Conservation (phyloP, 2,888 invertebrate genomes). For the Ormyrus thymus region DNA sequence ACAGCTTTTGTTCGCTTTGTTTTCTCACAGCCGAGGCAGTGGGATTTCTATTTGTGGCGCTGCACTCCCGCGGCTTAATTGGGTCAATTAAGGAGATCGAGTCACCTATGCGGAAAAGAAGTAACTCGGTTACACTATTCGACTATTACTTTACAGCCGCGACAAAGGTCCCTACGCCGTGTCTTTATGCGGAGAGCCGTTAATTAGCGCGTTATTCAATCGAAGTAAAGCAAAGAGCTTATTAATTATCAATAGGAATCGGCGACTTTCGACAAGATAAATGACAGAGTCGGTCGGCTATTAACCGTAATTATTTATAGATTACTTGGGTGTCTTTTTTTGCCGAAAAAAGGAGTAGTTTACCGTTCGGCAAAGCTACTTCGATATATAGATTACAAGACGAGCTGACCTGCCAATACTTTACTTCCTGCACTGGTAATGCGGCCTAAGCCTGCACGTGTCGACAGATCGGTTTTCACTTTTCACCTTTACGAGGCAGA, state of each 20-base stretch:
- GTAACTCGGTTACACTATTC: not conserved
- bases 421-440: slow-evolving; percentile 37
- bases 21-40: not conserved
- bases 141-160: not conserved
- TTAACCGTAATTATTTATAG: not conserved
- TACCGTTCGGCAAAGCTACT: slow-evolving; percentile 9
- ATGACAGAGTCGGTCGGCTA: not conserved
- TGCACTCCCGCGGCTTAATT: slow-evolving; percentile 8
- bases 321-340: not conserved
- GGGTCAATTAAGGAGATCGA: slow-evolving; percentile 15
- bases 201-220: too few species aligned
- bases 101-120: slow-evolving; percentile 2
- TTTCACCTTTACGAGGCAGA: slow-evolving; percentile 33
- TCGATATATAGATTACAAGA: slow-evolving; percentile 20
- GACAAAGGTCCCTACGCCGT: too few species aligned
- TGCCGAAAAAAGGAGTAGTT: not conserved
- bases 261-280: not conserved
- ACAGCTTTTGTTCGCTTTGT: slow-evolving; percentile 31
- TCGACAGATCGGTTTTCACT: slow-evolving; percentile 48
- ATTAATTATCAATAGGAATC: too few species aligned
- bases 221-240: too few species aligned
- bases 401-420: slow-evolving; percentile 40
- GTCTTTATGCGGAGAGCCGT: too few species aligned
- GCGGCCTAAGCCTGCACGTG: slow-evolving; percentile 17
- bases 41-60: not conserved